Conservation (phyloP, 2,113 vertebrate species). For the Probosciger aterrimus region DNA sequence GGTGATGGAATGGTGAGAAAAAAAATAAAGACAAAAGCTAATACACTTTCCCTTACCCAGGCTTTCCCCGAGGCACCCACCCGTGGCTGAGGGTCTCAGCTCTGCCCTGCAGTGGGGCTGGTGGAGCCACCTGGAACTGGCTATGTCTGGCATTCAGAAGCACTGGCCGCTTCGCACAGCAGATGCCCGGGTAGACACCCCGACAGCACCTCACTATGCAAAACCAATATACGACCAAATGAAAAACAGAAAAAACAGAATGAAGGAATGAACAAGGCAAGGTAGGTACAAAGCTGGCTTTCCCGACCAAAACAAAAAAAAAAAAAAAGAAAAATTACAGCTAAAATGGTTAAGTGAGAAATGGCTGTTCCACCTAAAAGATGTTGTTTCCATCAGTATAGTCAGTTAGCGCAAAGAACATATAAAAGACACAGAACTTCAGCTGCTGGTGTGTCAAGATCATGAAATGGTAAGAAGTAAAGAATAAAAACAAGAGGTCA, state of each 20-base stretch:
- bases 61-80: not conserved
- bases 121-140: not conserved
- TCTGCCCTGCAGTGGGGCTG: not conserved
- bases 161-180: rapidly evolving
- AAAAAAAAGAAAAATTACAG: not conserved
- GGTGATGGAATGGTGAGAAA: not conserved
- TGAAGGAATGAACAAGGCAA: not conserved
- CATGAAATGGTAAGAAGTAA: not conserved
- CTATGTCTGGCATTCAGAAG: not conserved
- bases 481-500: not conserved
- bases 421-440: not conserved
- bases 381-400: not conserved
- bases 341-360: not conserved
- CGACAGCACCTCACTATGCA: rapidly evolving
- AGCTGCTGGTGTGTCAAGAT: not conserved
- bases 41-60: not conserved
- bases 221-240: not conserved
- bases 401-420: rapidly evolving
- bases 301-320: not conserved
- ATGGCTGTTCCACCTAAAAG: not conserved
- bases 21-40: not conserved
- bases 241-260: not conserved
- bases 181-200: rapidly evolving
- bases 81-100: not conserved
- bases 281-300: not conserved